These are phyloP conservation scores for Todus mexicanus DNA, from an alignment of 2,797 vertebrate species.

Conservation along the genomic window DNA sequence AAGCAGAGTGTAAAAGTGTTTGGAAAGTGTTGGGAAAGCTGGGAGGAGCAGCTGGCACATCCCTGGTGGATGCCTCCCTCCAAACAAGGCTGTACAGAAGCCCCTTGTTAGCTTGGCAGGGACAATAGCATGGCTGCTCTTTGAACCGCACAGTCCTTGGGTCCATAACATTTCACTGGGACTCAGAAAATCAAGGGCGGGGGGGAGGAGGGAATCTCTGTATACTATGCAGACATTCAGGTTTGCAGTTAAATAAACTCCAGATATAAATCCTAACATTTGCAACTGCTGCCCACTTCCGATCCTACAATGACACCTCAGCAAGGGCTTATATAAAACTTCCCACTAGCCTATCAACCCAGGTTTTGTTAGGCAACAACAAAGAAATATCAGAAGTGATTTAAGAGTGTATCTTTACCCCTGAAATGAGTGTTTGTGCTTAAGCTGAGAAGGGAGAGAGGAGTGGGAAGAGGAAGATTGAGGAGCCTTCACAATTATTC, in stretches of 20 bases:
- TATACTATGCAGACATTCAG: neutral
- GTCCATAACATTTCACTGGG: neutral
- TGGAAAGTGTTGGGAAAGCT: constrained; percentile 14
- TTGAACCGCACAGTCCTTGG: neutral
- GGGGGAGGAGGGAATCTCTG: neutral
- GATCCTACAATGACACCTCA: neutral
- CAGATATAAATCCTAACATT: neutral
- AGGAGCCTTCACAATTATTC: neutral
- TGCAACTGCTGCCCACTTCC: constrained; percentile 11
- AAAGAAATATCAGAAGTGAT: constrained; percentile 28
- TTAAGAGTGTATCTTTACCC: constrained; percentile 10
- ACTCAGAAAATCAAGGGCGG: neutral
- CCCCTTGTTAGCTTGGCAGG: neutral
- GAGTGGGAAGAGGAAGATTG: neutral
- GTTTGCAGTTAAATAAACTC: neutral
- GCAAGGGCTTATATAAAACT: neutral
- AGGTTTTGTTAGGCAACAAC: neutral
- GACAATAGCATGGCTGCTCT: neutral
- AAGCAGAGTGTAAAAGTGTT: constrained; percentile 43
- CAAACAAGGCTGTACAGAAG: neutral
- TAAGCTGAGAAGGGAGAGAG: neutral
- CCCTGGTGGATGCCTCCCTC: neutral
- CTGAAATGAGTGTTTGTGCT: constrained; percentile 7
- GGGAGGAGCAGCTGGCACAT: neutral
- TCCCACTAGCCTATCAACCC: neutral